Evolutionary conservation across 2,888 invertebrate species (phyloP), one percentile per base, ranked within the genome.

Genomic region (Cryptocephalus moraei): DNA sequence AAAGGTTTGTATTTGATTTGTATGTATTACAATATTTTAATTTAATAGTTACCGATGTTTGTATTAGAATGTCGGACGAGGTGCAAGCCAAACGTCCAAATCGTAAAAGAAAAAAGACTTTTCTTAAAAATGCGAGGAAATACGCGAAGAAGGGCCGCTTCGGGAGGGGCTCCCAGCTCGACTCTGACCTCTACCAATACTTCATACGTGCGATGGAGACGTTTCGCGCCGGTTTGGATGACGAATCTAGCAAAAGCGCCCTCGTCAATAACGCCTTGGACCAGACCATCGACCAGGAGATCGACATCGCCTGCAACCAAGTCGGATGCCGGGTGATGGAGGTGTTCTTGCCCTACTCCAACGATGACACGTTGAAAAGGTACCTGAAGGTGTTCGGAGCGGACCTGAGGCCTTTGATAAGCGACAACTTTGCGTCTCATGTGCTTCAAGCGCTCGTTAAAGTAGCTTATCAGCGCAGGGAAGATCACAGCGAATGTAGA

Each of bases 281-380:
- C 53, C 78, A 85, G 61, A 85, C 84, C 0, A 73, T 75, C 52
- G 80, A 75, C 0, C 77, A 82, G 51, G 91, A 91, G 69, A 68
- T 87, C 0, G 78, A 84, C 38, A 77, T 83, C 38, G 77, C 84
- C 0, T 81, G 82, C 8, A 91, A 91, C 70, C 90, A 91, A 68
- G 75, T 91, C 0, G 87, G 86, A 0, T 88, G 86, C 43, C 74
- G 86, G 54, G 82, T 86, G 0, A 71, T 91, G 1, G 91, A 91
- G 62, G 74, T 78, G n/a, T 70, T 91, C 0, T 67, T 91, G 0
- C 84, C 84, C 1, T 82, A 78, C 50, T 79, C 84, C 1, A 78
- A 77, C 49, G 73, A 80, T 1, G 75, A 77, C 43, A 76, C 78
- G 46, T 65, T 91, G 11, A 75, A 82, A 51, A 73, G 79, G 4